A percentile compares a stretch with the other conserved stretches of the same genome.
phyloP scores from a whole-genome alignment of 2,113 vertebrate species.

The Oceanodroma tethys region DNA sequence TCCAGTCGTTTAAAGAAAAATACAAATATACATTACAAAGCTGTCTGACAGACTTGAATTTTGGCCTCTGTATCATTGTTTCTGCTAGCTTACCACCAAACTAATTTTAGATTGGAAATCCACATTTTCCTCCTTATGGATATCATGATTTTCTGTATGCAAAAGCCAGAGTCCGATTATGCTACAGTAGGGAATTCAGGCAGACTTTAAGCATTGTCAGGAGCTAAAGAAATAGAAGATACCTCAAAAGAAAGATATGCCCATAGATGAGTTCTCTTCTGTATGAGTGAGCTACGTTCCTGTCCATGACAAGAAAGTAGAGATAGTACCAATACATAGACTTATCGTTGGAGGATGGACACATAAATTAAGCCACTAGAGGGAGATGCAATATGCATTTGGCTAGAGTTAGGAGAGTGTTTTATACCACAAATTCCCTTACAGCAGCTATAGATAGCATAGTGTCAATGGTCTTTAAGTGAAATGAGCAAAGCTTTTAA shows the following conservation, averaged over 20 bases:
- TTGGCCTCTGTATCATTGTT: neutral
- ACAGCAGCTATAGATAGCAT: neutral
- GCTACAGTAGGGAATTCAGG: neutral
- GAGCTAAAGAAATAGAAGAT: neutral
- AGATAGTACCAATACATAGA: neutral
- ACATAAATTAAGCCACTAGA: neutral
- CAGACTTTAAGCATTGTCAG: neutral
- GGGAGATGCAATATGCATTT: constrained; percentile 47
- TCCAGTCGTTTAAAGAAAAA: neutral
- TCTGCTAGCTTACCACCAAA: neutral
- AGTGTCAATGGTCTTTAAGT: neutral
- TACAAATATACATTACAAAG: neutral
- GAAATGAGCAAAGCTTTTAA: neutral
- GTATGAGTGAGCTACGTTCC: neutral
- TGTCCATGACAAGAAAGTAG: neutral
- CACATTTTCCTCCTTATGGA: neutral
- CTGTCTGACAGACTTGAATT: neutral
- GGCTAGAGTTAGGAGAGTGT: neutral
- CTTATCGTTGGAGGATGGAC: neutral
- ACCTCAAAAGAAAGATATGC: neutral
- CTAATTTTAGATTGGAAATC: neutral
- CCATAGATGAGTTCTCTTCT: neutral
- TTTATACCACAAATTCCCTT: neutral
- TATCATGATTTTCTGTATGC: neutral
- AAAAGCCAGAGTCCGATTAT: neutral